Base-by-base conservation (phyloP, 2,888 invertebrate genomes). In the Matsumyia berberina region DNA sequence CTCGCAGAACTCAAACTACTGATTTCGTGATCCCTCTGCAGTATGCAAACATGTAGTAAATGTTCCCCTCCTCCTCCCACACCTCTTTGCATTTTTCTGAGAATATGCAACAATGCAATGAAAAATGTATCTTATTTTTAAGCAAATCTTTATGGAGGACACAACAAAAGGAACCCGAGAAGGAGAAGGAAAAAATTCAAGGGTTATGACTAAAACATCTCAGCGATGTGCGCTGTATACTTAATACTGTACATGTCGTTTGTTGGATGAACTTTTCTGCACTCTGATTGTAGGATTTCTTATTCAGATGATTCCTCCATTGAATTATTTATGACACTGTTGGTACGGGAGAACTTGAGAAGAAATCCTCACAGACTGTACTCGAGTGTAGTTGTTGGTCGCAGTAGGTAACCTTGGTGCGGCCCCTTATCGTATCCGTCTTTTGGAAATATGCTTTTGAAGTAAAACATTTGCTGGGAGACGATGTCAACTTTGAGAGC, bases 271-370 rank as follows among this genome's bases (percentile, higher is more conserved):
- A 83, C 55, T 83, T 79, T 77, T 74, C 57, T 62, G 62, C 55
- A 83, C 62, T 69, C 42, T 51, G 55, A 60, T 73, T 73, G 60
- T 67, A 33, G 73, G 67, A 72, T 73, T 78, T 67, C 67, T 67
- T 78, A 79, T 83, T 83, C 83, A 74, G 57, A 79, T 67, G 73
- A 73, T 62, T 73, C 31, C 42, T 31, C 39, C 11, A 60, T 74
- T 83, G 79, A 83, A 83, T 79, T 73, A 83, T 83, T 83, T 73
- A 83, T 83, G 62, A 69, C 42, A 51, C 9, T 42, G 15, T 24
- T 24, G 24, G 24, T 24, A 24, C 24, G 9, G 11, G 67, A 67
- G 29, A 1, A 24, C 37, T 39, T 15, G 6, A 12, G 11, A 57
- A 7, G 19, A 29, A 19, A 49, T 46, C 17, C 44, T 8, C 53